These are phyloP conservation scores for Percopsis transmontana DNA, from an alignment of 2,113 vertebrate genomes.

Conservation along the genomic window DNA sequence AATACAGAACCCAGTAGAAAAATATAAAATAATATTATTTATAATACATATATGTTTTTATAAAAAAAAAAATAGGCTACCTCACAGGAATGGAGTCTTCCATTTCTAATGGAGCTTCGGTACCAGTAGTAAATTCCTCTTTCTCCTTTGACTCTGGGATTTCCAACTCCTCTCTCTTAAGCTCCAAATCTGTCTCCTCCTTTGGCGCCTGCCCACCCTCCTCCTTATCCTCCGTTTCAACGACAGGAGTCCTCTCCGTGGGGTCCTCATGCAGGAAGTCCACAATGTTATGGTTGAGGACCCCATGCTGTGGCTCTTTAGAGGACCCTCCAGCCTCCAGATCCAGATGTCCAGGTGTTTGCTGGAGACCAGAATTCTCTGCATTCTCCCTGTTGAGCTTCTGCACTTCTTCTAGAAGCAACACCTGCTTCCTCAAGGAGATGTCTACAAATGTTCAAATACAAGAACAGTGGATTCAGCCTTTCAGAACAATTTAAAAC, in stretches of 20 bases:
- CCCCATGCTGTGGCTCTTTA: constrained; percentile 29
- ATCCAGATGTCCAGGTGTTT: constrained; percentile 16
- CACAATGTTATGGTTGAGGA: constrained; percentile 19
- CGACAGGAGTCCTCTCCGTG: constrained; percentile 2
- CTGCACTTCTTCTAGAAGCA: constrained; percentile 80
- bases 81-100: constrained; percentile 40
- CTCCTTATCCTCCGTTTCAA: constrained; percentile 23
- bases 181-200: constrained; percentile 16
- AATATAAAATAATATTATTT: too few relatives aligned
- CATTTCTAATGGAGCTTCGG: neutral
- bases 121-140: constrained; percentile 9
- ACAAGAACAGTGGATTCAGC: constrained; percentile 13
- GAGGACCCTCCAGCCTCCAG: constrained; percentile 37
- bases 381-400: constrained; percentile 85
- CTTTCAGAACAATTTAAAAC: neutral
- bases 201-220: neutral
- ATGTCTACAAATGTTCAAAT: constrained; percentile 71
- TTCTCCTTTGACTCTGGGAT: constrained; percentile 20
- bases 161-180: constrained; percentile 10
- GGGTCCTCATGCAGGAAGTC: constrained; percentile 57
- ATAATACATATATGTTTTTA: neutral
- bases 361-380: constrained; percentile 68
- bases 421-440: constrained; percentile 71
- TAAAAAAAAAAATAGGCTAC: constrained; percentile 31
- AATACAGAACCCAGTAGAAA: too few relatives aligned